Percentiles rank a stretch among this genome's conserved stretches.
These are phyloP conservation scores for Eupithecia dodoneata DNA, from an alignment of 2,888 invertebrate species.

Conservation along the genomic window DNA sequence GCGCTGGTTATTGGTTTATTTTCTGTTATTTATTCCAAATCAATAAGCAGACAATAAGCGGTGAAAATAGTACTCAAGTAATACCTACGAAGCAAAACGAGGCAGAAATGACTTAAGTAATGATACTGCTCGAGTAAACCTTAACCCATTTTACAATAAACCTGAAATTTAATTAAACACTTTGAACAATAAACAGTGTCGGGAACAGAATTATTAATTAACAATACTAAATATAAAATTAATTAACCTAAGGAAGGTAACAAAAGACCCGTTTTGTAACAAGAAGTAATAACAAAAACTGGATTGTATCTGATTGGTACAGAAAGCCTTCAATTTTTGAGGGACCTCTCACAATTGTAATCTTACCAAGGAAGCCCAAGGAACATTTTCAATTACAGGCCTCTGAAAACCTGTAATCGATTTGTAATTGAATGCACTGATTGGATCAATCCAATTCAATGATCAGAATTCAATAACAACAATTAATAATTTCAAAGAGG, in stretches of 20 bases:
- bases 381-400: conserved; percentile 21
- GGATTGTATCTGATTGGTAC: conserved; percentile 10
- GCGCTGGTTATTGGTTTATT: too few relatives aligned
- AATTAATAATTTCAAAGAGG: neutral
- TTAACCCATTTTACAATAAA: neutral
- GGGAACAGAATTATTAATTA: conserved; percentile 27
- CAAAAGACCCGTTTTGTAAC: conserved; percentile 42
- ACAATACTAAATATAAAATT: conserved; percentile 21
- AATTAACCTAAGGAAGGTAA: conserved; percentile 30
- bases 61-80: neutral
- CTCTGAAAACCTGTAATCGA: conserved; percentile 8
- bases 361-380: conserved; percentile 27
- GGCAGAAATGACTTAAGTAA: neutral
- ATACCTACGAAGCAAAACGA: neutral
- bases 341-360: conserved; percentile 25
- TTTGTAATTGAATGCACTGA: neutral
- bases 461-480: neutral
- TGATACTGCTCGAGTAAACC: neutral
- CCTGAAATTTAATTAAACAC: conserved; percentile 3
- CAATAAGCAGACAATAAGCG: neutral
- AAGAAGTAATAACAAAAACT: conserved; percentile 43
- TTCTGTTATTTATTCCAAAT: too few relatives aligned
- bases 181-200: conserved; percentile 5
- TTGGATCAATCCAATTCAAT: neutral
- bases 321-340: conserved; percentile 2